Conservation (phyloP, 2,113 vertebrate genomes). For the Nerophis ophidion region DNA sequence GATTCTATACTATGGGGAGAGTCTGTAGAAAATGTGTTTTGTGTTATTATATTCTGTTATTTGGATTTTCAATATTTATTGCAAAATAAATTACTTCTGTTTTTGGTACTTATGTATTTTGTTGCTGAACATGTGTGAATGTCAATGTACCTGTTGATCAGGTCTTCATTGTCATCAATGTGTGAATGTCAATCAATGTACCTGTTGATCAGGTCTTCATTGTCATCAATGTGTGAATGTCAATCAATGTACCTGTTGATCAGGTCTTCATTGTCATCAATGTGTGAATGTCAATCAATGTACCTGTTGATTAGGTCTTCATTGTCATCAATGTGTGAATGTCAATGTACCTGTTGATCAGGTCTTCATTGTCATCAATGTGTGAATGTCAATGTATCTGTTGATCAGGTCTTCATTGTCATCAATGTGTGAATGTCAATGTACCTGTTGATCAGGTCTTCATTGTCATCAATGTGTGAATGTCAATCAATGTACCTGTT, state of each 20-base stretch:
- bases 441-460: slow-evolving; percentile 97
- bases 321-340: slow-evolving; percentile 91
- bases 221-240: no score
- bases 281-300: no score
- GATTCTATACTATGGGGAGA: no score
- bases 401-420: slow-evolving; percentile 97
- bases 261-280: slow-evolving; percentile 93
- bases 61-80: no score
- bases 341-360: slow-evolving; percentile 90
- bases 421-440: no score
- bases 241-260: slow-evolving; percentile 90
- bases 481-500: slow-evolving; percentile 87
- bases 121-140: no score
- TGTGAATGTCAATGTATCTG: slow-evolving; percentile 82
- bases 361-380: slow-evolving; percentile 94
- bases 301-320: slow-evolving; percentile 98
- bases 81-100: no score
- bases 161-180: slow-evolving; percentile 94
- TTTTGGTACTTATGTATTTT: no score
- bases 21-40: no score
- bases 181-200: no score
- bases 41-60: no score
- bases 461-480: slow-evolving; percentile 93
- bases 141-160: slow-evolving; percentile 90
- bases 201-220: slow-evolving; percentile 98